These are phyloP conservation scores for Pollenia griseotomentosa DNA, from an alignment of 2,888 invertebrate species.

Conservation along the genomic window DNA sequence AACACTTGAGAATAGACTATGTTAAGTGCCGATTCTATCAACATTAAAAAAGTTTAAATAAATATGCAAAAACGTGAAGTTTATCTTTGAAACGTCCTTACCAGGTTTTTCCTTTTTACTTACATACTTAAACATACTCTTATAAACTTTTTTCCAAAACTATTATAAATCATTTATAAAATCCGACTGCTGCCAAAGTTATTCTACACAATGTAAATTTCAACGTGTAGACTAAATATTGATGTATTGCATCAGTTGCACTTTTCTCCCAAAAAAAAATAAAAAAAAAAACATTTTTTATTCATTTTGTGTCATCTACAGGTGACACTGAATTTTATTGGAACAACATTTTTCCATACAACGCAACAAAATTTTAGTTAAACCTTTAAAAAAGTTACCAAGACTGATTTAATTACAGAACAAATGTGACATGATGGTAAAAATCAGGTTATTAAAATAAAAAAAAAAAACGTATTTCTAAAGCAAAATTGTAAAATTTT, in stretches of 20 bases:
- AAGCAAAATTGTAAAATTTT: too few relatives aligned
- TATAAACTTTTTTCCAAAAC: not conserved
- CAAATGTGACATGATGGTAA: not conserved
- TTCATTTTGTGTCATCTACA: constrained; percentile 46
- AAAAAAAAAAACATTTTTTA: not conserved
- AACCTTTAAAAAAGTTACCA: not conserved
- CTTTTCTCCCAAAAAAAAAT: not conserved
- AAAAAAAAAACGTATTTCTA: not conserved
- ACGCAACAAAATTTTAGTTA: not conserved
- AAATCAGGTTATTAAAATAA: not conserved
- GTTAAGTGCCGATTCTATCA: too few relatives aligned
- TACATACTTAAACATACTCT: too few relatives aligned
- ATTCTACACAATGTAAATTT: constrained; percentile 3
- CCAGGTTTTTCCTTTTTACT: too few relatives aligned
- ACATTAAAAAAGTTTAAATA: too few relatives aligned
- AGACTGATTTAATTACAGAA: constrained; percentile 17
- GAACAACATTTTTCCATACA: not conserved
- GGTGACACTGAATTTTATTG: constrained; percentile 32
- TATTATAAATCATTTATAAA: not conserved
- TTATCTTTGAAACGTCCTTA: too few relatives aligned
- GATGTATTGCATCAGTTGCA: not conserved
- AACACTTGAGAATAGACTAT: too few relatives aligned
- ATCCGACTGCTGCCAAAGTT: constrained; percentile 6
- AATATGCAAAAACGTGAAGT: too few relatives aligned
- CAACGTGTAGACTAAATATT: not conserved